Conservation (phyloP, 2,113 vertebrate species). For the Spea bombifrons region DNA sequence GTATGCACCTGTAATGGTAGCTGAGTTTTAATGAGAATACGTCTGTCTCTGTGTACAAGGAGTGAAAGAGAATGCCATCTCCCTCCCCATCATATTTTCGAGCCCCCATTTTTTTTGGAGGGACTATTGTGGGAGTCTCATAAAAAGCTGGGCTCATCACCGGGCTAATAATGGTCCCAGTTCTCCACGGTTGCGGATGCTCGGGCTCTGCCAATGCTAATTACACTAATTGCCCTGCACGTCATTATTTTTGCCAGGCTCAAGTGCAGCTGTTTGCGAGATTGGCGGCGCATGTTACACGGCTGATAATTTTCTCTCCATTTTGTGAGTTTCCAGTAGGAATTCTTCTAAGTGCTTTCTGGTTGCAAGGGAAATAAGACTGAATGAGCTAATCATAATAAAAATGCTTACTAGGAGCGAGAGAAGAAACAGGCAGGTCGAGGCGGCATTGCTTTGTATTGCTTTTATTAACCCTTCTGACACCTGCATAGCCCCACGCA, state of each 20-base stretch:
- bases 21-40: slow-evolving; percentile 19
- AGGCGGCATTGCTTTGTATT: neutral
- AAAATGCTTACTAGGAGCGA: slow-evolving; percentile 43
- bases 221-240: slow-evolving; percentile 45
- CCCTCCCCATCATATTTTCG: slow-evolving; percentile 11
- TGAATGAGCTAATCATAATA: slow-evolving; percentile 48
- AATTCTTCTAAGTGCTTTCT: slow-evolving; percentile 48
- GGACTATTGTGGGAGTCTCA: slow-evolving; percentile 17
- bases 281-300: slow-evolving; percentile 46
- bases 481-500: neutral
- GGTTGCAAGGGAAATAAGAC: slow-evolving; percentile 48
- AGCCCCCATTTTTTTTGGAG: slow-evolving; percentile 8
- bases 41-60: slow-evolving; percentile 6
- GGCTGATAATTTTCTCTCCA: slow-evolving; percentile 47
- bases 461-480: slow-evolving; percentile 25
- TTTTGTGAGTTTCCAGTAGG: slow-evolving; percentile 43
- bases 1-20: slow-evolving; percentile 6
- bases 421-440: slow-evolving; percentile 2
- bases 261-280: slow-evolving; percentile 47
- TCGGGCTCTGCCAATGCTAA: slow-evolving; percentile 43
- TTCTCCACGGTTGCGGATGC: slow-evolving; percentile 23
- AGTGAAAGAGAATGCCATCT: neutral
- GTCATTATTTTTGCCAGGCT: slow-evolving; percentile 45
- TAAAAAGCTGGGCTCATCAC: slow-evolving; percentile 20
- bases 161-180: slow-evolving; percentile 41